Evolutionary conservation across 2,113 vertebrate genomes (phyloP).

Genomic region (Struthidea cinerea): DNA sequence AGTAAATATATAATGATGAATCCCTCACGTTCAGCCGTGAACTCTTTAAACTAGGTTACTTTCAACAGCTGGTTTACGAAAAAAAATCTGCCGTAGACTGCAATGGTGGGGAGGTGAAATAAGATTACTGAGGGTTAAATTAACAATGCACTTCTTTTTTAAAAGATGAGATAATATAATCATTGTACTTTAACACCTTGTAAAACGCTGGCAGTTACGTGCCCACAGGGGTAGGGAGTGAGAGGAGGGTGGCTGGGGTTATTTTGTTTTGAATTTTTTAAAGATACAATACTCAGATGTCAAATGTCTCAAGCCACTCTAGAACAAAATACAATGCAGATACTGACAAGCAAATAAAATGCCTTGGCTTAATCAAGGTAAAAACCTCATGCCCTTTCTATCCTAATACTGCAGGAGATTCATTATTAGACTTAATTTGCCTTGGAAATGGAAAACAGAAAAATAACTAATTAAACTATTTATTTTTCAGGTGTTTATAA

Average conservation of each 20-base stretch:
- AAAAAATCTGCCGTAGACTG: conserved; percentile 49
- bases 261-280: not conserved
- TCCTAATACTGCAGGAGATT: not conserved
- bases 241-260: not conserved
- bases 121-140: conserved; percentile 28
- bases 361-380: not conserved
- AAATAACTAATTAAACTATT: not conserved
- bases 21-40: conserved; percentile 77
- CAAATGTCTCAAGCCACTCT: not conserved
- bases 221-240: not conserved
- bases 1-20: conserved; percentile 98
- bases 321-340: not conserved
- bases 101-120: not conserved
- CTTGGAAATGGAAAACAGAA: not conserved
- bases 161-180: conserved; percentile 33
- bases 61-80: conserved; percentile 73
- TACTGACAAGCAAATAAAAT: conserved; percentile 17
- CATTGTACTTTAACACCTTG: not conserved
- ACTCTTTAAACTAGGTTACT: conserved; percentile 83
- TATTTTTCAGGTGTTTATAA: not conserved
- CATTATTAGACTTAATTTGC: not conserved
- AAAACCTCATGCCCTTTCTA: not conserved
- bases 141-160: conserved; percentile 5
- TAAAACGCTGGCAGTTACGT: not conserved
- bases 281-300: not conserved